Evolutionary conservation across 2,797 vertebrate species (phyloP), one percentile per base, ranked within the genome.

Genomic region (Ctenopoma kingsleyae): DNA sequence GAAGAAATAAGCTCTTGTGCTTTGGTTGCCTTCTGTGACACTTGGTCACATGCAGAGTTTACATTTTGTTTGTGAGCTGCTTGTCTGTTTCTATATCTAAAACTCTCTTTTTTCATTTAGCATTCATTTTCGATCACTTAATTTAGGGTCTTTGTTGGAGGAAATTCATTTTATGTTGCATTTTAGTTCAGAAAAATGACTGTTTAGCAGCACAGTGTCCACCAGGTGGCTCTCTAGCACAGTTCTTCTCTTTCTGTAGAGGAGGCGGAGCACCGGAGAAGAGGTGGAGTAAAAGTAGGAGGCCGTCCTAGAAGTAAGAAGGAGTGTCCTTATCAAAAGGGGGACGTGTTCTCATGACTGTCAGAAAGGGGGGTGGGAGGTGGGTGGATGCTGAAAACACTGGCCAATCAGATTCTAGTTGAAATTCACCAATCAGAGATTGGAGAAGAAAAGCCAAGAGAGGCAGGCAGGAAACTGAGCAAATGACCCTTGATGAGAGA

Each of bases 401-500:
- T 4, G 54, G 12, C 90, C 90, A 88, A 93, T 92, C 79, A 76
- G 38, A 73, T 19, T 12, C 40, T 11, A 19, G 40, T 3, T 36
- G 2, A 16, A 64, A 62, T 57, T 19, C 19, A 70, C 90, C 89
- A 92, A 91, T 92, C 65, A 79, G 70, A 61, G 30, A 9, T 20
- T 41, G 43, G 44, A 61, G 41, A 71, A 65, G 58, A 72, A 74
- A 71, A 58, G 35, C 57, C 8, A 67, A 71, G 71, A 71, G 77
- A 74, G 71, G 76, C 68, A 76, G 74, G 71, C 82, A 90, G 89
- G 87, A 92, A 91, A 68, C 79, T 65, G 74, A 84, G 88, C 83
- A 92, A 92, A 93, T 91, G 81, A 88, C 81, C 87, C 83, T 82
- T 90, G 89, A 92, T 92, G 85, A 93, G 82, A 80, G 78, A 69